Evolutionary conservation across 2,888 invertebrate genomes (phyloP), one percentile per base, ranked within the genome.

Genomic region (Tenthredo scrophulariae): DNA sequence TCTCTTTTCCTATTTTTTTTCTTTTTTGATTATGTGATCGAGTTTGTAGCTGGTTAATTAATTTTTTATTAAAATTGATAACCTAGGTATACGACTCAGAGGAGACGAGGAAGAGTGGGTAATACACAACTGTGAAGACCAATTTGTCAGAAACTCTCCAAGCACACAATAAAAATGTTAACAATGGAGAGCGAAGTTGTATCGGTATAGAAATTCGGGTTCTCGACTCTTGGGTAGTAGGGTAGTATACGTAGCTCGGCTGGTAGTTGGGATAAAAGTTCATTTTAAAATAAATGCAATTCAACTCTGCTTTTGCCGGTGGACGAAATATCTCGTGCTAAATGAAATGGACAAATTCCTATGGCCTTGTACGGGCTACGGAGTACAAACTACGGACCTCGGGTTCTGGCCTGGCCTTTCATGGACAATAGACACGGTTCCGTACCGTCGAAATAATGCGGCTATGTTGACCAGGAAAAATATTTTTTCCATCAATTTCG

Each of bases 111-210:
- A 2, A 29, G 10, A 40, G 13, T 54, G 0, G 50, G 29, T 29
- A 37, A 77, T 58, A 13, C 37, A 37, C 37, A 15, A 67, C 37
- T 40, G 83, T 29, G 67, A 67, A 86, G 88, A 88, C 88, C 90
- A 89, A 91, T 91, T 91, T 90, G 90, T 91, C 90, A 90, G 88
- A 91, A 89, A 90, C 88, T 89, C 88, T 87, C 86, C 46, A 65
- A 83, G 82, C 84, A 85, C 86, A 91, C 90, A 91, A 90, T 90
- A 89, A 90, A 89, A 89, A 89, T 88, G 86, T 86, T 87, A 88
- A 91, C 91, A 91, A 91, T 91, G 87, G 88, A 85, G 46, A 70
- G 43, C 70, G 84, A 86, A 87, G 84, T 88, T 86, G 87, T 87
- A 88, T 88, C 88, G 86, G 86, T 87, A 86, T 46, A 80, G 72